These are phyloP conservation scores for Teleogryllus oceanicus DNA, from an alignment of 2,888 invertebrate species.

Conservation along the genomic window DNA sequence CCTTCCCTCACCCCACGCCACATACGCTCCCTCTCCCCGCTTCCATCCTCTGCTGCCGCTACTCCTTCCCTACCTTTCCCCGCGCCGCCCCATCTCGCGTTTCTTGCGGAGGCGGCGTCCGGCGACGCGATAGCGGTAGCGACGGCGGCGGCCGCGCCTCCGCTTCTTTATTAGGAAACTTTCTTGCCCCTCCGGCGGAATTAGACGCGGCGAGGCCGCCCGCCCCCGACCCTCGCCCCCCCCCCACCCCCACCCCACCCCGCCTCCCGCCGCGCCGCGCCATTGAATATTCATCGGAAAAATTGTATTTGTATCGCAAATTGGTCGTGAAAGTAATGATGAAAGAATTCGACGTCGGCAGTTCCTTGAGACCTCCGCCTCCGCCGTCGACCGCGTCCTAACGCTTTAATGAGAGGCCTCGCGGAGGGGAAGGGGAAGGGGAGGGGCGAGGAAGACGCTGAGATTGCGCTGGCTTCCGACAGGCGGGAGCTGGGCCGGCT, in stretches of 20 bases:
- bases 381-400: not conserved
- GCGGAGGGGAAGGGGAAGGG: not conserved
- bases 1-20: too few species aligned
- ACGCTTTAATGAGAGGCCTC: not conserved
- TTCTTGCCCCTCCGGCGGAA: not conserved
- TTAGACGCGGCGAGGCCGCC: not conserved
- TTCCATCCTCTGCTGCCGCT: too few species aligned
- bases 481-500: too few species aligned
- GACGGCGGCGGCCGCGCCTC: not conserved
- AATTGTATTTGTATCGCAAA: slow-evolving; percentile 18
- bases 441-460: not conserved
- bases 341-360: slow-evolving; percentile 18
- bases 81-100: too few species aligned
- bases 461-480: too few species aligned
- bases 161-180: not conserved
- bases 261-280: not conserved
- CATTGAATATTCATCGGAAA: slow-evolving; percentile 3
- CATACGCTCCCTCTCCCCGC: too few species aligned
- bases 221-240: not conserved
- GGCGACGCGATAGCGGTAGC: too few species aligned
- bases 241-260: not conserved
- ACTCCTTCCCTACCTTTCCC: too few species aligned
- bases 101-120: too few species aligned
- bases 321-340: slow-evolving; percentile 18
- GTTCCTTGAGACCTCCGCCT: not conserved